These are phyloP conservation scores for Tangara arthus DNA, from an alignment of 2,797 vertebrate genomes.

Conservation along the genomic window DNA sequence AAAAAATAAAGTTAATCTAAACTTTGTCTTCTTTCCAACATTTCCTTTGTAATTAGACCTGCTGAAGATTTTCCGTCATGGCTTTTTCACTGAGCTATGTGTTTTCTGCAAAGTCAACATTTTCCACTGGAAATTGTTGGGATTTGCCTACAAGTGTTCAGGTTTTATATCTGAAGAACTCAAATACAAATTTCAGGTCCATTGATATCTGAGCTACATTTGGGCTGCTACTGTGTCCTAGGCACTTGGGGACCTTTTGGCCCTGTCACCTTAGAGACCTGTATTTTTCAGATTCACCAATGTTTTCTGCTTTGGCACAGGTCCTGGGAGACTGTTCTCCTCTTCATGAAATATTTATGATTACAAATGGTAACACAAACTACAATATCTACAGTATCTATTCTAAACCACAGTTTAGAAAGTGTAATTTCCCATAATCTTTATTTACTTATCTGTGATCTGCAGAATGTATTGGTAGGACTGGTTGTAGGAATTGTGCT, in stretches of 20 bases:
- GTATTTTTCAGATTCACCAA: neutral
- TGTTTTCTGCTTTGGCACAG: neutral
- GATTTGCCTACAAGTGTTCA: slow-evolving; percentile 7
- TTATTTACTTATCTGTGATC: neutral
- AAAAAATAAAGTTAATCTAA: slow-evolving; percentile 25
- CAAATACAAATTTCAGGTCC: neutral
- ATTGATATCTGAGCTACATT: neutral
- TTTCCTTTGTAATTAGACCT: slow-evolving; percentile 24
- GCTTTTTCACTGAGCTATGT: neutral
- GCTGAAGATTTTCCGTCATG: slow-evolving; percentile 17
- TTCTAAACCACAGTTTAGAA: neutral
- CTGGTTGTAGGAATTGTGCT: neutral
- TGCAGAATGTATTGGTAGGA: neutral
- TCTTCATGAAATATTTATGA: neutral
- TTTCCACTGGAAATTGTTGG: slow-evolving; percentile 39
- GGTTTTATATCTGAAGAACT: neutral
- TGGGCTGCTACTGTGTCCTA: neutral
- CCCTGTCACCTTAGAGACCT: neutral
- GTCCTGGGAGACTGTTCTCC: neutral
- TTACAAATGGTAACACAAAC: neutral
- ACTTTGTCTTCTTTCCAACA: neutral
- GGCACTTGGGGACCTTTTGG: neutral
- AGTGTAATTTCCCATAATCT: neutral
- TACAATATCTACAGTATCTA: neutral
- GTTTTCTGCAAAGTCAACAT: slow-evolving; percentile 21